Evolutionary conservation across 2,113 vertebrate species (phyloP).

Genomic region (Callipepla squamata): DNA sequence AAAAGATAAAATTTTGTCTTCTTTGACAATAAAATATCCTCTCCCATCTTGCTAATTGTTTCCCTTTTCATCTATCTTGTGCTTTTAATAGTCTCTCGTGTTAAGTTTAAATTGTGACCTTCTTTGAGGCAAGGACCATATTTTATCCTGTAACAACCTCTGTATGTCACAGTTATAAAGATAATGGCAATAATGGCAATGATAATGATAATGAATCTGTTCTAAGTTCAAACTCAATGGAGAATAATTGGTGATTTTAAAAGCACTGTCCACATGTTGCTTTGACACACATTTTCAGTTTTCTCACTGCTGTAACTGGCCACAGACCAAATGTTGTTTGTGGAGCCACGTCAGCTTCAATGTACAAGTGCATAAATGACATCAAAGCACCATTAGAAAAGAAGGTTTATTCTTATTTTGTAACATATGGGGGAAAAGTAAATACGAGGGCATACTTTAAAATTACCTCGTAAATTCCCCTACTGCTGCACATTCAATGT

Average conservation of each 20-base stretch:
- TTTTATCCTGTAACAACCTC: not conserved
- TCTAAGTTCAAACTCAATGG: not conserved
- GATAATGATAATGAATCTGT: not conserved
- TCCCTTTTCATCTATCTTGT: not conserved
- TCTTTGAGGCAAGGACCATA: not conserved
- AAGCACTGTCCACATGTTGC: not conserved
- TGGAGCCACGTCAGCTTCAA: not conserved
- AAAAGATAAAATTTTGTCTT: not conserved
- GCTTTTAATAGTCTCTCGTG: not conserved
- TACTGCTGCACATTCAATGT: not conserved
- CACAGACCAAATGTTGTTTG: not conserved
- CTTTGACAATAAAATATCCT: not conserved
- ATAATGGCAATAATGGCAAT: not conserved
- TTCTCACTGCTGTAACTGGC: not conserved
- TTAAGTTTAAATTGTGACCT: not conserved
- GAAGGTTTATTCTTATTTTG: slow-evolving; percentile 4
- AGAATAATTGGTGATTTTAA: not conserved
- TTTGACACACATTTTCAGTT: not conserved
- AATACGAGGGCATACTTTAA: not conserved
- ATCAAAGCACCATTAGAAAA: not conserved
- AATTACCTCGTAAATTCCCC: not conserved
- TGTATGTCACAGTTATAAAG: not conserved
- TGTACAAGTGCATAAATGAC: not conserved
- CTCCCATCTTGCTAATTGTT: not conserved
- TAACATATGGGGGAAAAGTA: not conserved